These are phyloP conservation scores for Paramormyrops hopkinsi DNA, from an alignment of 2,797 vertebrate genomes.

Conservation along the genomic window DNA sequence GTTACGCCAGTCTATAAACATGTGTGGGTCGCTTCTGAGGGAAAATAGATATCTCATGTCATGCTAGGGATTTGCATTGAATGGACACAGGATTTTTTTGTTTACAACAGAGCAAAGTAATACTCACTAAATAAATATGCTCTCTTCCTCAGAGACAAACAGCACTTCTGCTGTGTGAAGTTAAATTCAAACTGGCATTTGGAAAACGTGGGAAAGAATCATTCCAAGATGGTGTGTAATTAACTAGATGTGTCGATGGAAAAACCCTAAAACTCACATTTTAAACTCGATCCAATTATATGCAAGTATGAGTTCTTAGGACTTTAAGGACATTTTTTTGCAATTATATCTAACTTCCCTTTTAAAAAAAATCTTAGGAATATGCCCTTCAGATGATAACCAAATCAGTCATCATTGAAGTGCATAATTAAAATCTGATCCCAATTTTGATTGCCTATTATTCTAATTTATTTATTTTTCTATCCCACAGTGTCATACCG, in stretches of 20 bases:
- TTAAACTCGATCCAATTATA: neutral
- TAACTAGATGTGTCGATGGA: neutral
- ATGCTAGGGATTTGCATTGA: neutral
- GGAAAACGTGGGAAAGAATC: conserved; percentile 1
- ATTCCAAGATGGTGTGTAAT: neutral
- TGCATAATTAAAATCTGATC: conserved; percentile 20
- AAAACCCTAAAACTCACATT: neutral
- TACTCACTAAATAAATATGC: neutral
- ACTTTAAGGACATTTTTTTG: neutral
- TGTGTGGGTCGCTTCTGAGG: neutral
- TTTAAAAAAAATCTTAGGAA: neutral
- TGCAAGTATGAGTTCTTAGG: neutral
- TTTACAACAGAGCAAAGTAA: neutral
- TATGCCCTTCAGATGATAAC: conserved; percentile 10
- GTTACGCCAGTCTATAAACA: neutral
- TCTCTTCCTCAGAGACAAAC: neutral
- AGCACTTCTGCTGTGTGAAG: neutral
- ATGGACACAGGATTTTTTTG: neutral
- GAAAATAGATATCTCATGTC: neutral
- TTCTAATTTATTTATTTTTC: neutral
- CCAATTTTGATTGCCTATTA: conserved; percentile 11
- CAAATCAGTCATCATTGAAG: conserved; percentile 13
- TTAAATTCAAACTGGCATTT: neutral
- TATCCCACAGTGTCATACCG: neutral
- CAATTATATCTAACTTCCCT: conserved; percentile 5